Percentiles rank a stretch among this genome's conserved stretches.
These are phyloP conservation scores for Holacanthella duospinosa DNA, from an alignment of 2,888 invertebrate species.

Conservation along the genomic window DNA sequence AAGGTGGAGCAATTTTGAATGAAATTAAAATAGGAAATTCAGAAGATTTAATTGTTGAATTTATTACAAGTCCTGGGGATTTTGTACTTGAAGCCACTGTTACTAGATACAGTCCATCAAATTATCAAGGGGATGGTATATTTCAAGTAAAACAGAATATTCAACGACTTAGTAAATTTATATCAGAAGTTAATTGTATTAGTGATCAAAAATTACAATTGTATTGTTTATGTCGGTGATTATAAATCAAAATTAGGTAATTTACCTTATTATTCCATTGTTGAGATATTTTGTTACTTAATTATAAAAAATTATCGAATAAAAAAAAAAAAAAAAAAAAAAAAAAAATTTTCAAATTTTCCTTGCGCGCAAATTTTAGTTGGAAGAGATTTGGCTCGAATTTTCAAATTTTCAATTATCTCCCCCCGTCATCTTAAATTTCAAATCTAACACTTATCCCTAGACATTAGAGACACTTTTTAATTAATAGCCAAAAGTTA, in stretches of 20 bases:
- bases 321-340: neutral
- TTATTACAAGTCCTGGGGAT: constrained; percentile 5
- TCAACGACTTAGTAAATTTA: neutral
- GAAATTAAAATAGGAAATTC: neutral
- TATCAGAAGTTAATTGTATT: neutral
- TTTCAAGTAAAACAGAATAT: neutral
- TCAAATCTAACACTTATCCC: no score
- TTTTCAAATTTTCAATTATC: no score
- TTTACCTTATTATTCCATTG: neutral
- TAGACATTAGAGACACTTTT: no score
- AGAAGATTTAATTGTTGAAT: neutral
- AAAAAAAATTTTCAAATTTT: neutral
- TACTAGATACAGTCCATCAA: neutral
- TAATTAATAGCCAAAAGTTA: no score
- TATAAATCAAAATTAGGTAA: neutral
- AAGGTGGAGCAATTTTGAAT: neutral
- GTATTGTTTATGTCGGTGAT: neutral
- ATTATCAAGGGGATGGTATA: neutral
- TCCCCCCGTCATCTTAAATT: no score
- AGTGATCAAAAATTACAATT: neutral
- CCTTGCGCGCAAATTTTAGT: no score
- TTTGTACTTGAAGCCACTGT: constrained; percentile 1
- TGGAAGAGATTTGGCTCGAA: no score
- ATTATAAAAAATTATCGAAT: no score
- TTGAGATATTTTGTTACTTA: no score